Base-by-base conservation (phyloP, 92 coral and sea anemone species). In the Paragorgia papillata region DNA sequence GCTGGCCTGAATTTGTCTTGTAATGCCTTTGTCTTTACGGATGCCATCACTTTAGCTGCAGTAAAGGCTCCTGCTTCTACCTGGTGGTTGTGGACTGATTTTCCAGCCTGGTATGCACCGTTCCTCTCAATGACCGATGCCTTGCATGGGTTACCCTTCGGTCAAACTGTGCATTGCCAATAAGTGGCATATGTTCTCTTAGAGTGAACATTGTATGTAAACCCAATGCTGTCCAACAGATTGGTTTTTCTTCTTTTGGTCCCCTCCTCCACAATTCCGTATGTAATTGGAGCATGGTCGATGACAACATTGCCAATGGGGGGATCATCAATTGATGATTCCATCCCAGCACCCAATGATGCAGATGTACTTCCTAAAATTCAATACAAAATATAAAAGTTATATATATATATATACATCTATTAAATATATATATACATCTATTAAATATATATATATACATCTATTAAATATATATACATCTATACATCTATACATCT, bases 1-100 rank as follows among this genome's bases (percentile, higher is more conserved):
- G 80, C 81, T 39, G 85, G 62, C 71, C 69, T 71, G 60, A 81
- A 81, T 14, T 57, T 56, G 60, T 80, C 44, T n/a, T 69, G 35
- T 24, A 17, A 1, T 37, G 79, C 60, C 29, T 73, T 44, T 70
- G 44, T 50, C 62, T 81, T 81, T 46, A 75, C 73, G 30, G 41
- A 40, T 28, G 68, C 79, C 48, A 9, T 55, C 31, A 43, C 54
- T 37, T 71, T 81, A 39, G 85, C 85, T 12, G 80, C 70, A 31
- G 32, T 50, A 41, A 13, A 17, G 26, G 79, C 59, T 31, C 79
- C 79, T 17, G n/a, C 79, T 57, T 49, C 48, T n/a, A 66, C 79
- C 19, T 57, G 84, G 67, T 80, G 79, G 79, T 80, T 80, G 35
- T 80, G 84, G 43, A 12, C n/a, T 37, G 56, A 25, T 21, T 69